These are phyloP conservation scores for Dysidea cf. avara DNA, from an alignment of 37 sponge, comb jelly and placozoan species.

Conservation along the genomic window DNA sequence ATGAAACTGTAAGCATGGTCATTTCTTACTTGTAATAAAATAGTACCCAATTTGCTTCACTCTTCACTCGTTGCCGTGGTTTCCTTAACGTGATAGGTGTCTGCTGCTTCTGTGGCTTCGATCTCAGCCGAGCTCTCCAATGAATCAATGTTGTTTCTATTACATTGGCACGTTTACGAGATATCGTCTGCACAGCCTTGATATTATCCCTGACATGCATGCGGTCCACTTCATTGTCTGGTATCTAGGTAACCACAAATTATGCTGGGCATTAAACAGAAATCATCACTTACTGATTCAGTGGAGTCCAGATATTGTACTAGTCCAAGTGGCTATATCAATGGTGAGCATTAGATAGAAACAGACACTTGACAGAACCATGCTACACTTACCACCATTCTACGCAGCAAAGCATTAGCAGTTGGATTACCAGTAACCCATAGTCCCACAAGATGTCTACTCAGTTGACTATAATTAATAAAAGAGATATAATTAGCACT, in stretches of 20 bases:
- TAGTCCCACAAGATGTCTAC: slow-evolving; percentile 86
- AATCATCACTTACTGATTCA: slow-evolving; percentile 43
- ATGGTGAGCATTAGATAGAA: background rate
- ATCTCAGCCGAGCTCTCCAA: slow-evolving; percentile 88
- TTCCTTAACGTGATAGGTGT: slow-evolving; percentile 81
- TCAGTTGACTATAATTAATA: slow-evolving; percentile 72
- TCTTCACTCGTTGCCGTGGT: slow-evolving; percentile 82
- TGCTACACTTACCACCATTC: slow-evolving; percentile 69
- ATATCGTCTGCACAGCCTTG: slow-evolving; percentile 78
- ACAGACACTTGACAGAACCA: background rate
- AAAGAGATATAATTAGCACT: no score
- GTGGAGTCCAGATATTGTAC: slow-evolving; percentile 75
- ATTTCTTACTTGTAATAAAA: slow-evolving; percentile 87
- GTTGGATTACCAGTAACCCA: slow-evolving; percentile 92
- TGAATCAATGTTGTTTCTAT: slow-evolving; percentile 87
- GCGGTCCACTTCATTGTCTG: slow-evolving; percentile 76
- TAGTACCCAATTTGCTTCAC: slow-evolving; percentile 88
- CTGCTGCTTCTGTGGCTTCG: slow-evolving; percentile 47
- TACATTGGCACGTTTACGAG: slow-evolving; percentile 42
- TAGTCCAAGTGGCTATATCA: slow-evolving; percentile 77
- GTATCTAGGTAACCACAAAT: slow-evolving; percentile 9
- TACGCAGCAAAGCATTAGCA: slow-evolving; percentile 75
- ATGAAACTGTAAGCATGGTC: background rate
- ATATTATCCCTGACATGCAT: slow-evolving; percentile 94
- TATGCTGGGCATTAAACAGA: background rate